Base-by-base conservation (phyloP, 2,888 invertebrate genomes). In the Lepidocyrtoides sp. region DNA sequence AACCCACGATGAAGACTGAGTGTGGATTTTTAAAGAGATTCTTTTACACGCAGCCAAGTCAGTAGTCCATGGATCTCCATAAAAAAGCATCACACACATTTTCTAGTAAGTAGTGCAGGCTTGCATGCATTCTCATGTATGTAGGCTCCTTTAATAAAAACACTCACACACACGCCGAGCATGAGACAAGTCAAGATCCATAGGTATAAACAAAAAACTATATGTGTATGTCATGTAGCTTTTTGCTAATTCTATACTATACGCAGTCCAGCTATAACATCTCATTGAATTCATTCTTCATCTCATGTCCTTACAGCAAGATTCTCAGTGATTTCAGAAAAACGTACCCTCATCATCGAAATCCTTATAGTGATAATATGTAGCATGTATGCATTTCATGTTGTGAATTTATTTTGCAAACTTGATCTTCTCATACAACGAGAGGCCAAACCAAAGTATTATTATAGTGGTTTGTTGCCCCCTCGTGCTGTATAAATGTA, bases 1-100 rank as follows among this genome's bases (percentile, higher is more conserved):
- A 89, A 89, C 63, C 75, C 89, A 89, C 89, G 89, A 89, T 89
- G 89, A 89, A 89, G 89, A 89, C 89, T 89, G 72, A 75, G 44
- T 83, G 77, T 63, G 82, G 29, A 63, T 75, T 54, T 89, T 57
- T 69, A 75, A 51, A 75, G 48, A 51, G 48, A 32, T 36, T 81
- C 57, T 57, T 57, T 41, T 26, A 54, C 81, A 57, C 81, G 57
- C 81, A 54, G 29, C 2, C 14, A 2, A 54, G 79, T 36, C 14
- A 79, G n/a, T 57, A 81, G 26, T 57, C 75, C 51, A 29, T 75
- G 48, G 48, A 29, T 69, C 69, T 51, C 48, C 69, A 84, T 54
- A 75, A 85, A 84, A 72, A 41, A 63, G 66, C 88, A 88, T 81
- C 81, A 69, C 36, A 36, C 20, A 44, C 60, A 75, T 75, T 75